Evolutionary conservation across 1,140 invertebrate species (phyloP).

Genomic region (Venturia canescens): DNA sequence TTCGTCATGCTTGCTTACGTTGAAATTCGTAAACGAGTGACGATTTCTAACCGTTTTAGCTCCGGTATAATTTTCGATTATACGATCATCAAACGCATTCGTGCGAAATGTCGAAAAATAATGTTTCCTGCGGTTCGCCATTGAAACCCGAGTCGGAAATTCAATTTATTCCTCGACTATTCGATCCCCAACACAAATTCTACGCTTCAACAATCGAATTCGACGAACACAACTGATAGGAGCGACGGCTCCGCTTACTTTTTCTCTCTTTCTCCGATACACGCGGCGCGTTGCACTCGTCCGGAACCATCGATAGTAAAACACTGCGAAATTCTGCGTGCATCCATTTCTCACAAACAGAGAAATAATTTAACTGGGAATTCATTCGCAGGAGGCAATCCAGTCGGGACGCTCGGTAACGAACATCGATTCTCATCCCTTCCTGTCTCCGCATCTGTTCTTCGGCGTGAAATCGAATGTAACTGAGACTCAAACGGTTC

Average conservation of each 20-base stretch:
- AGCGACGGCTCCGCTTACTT: background rate
- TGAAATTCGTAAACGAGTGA: no score
- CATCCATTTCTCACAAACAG: constrained; percentile 50
- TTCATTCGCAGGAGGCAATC: background rate
- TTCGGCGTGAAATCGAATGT: background rate
- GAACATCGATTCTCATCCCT: background rate
- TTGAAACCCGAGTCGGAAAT: background rate
- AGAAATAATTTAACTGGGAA: constrained; percentile 35
- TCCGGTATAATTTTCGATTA: no score
- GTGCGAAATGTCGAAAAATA: background rate
- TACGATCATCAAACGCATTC: background rate
- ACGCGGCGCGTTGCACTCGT: background rate
- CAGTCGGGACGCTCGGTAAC: background rate
- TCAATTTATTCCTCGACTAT: constrained; percentile 2
- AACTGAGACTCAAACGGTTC: background rate
- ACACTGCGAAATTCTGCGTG: background rate
- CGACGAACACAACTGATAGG: background rate
- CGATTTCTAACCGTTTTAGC: no score
- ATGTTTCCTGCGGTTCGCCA: background rate
- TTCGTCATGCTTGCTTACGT: no score
- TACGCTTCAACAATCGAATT: constrained; percentile 15
- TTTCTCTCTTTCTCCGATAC: background rate
- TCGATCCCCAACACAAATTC: background rate
- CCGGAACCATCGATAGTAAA: no score
- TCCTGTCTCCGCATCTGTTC: background rate